A percentile compares a stretch with the other conserved stretches of the same genome.
These are phyloP conservation scores for Zaprionus capensis DNA, from an alignment of 1,140 invertebrate genomes.

Conservation along the genomic window DNA sequence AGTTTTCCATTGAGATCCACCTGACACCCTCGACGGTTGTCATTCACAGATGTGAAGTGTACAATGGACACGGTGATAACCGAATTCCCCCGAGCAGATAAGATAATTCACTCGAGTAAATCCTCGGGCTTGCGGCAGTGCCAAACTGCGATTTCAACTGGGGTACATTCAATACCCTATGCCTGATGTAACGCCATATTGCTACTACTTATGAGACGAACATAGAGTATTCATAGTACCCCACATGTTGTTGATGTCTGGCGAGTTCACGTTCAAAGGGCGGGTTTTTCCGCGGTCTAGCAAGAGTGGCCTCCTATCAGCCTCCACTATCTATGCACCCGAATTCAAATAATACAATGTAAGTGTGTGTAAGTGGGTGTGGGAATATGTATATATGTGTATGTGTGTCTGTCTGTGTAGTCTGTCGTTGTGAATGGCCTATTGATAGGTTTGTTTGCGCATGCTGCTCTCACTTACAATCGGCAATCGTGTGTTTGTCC, in stretches of 20 bases:
- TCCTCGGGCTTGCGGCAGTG: background rate
- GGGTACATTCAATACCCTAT: background rate
- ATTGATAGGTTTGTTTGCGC: conserved; percentile 1
- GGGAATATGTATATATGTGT: background rate
- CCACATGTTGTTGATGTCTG: background rate
- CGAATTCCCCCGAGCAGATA: background rate
- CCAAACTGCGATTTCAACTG: background rate
- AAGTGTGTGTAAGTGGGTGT: background rate
- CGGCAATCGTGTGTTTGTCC: background rate
- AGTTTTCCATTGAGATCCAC: conserved; percentile 8
- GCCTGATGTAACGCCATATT: background rate
- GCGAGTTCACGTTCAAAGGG: background rate
- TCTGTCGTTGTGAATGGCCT: conserved; percentile 15
- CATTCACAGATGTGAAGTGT: conserved; percentile 15
- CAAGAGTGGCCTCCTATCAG: conserved; percentile 7
- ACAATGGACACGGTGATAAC: conserved; percentile 1
- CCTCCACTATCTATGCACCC: background rate
- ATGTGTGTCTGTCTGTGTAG: background rate
- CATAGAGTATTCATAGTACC: background rate
- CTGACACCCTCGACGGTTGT: background rate
- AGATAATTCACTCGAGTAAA: background rate
- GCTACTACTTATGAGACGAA: background rate
- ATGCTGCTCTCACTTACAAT: background rate
- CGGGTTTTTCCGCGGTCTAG: background rate
- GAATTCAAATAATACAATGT: background rate